Percentiles rank a stretch among this genome's conserved stretches.
phyloP scores from a whole-genome alignment of 2,797 vertebrate genomes.

The Anisognathus igniventris region DNA sequence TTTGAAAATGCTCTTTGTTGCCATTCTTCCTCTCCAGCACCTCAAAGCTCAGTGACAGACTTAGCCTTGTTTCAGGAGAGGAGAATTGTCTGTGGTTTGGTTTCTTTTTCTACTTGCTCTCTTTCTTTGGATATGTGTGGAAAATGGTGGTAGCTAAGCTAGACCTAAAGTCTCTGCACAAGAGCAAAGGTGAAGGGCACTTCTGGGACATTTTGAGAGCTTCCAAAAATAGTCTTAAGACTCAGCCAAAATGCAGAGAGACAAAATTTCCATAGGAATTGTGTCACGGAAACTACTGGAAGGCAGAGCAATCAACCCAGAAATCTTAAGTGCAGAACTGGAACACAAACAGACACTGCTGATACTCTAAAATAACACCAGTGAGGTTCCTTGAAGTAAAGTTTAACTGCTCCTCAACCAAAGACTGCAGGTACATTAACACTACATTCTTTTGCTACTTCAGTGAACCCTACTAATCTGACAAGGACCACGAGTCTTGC shows the following conservation, averaged over 20 bases:
- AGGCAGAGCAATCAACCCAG: neutral
- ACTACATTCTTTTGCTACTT: neutral
- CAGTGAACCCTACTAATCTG: neutral
- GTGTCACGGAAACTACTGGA: neutral
- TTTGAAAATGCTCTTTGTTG: neutral
- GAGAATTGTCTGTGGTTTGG: neutral
- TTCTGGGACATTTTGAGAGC: neutral
- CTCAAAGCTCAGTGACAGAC: neutral
- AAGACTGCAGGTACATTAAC: neutral
- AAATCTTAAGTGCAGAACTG: neutral
- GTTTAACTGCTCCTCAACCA: neutral
- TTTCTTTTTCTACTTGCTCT: neutral
- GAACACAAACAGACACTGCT: neutral
- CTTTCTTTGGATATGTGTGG: neutral
- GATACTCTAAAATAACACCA: neutral
- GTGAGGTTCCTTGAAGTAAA: neutral
- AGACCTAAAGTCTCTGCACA: neutral
- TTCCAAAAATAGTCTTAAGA: neutral
- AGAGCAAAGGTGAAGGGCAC: neutral
- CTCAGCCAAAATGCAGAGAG: neutral
- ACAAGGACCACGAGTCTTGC: neutral
- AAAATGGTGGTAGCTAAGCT: neutral
- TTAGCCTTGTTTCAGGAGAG: neutral
- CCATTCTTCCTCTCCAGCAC: neutral
- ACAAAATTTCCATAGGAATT: conserved; percentile 7